phyloP scores from a whole-genome alignment of 2,888 invertebrate species.

The Drosophila maculinotata region DNA sequence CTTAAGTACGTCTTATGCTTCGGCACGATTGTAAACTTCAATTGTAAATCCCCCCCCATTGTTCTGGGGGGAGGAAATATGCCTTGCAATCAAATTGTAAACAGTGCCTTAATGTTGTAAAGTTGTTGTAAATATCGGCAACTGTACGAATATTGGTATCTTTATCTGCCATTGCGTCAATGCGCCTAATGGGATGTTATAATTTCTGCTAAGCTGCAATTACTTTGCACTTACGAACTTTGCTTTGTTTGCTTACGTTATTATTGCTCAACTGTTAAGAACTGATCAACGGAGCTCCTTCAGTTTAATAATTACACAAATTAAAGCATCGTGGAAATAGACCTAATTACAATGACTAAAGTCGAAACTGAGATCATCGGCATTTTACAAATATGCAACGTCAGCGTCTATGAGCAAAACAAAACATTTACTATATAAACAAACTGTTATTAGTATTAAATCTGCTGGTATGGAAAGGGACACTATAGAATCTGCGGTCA shows the following conservation, averaged over 20 bases:
- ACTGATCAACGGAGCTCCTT: constrained; percentile 2
- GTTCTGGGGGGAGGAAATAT: constrained; percentile 27
- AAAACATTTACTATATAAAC: constrained; percentile 11
- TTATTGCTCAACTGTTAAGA: constrained; percentile 3
- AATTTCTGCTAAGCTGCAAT: constrained; percentile 29
- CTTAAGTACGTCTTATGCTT: constrained; percentile 16
- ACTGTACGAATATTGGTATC: background rate
- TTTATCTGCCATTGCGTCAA: constrained; percentile 22
- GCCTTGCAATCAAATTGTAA: constrained; percentile 14
- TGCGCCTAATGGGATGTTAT: constrained; percentile 15
- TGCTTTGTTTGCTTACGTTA: constrained; percentile 5
- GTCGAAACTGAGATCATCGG: constrained; percentile 35
- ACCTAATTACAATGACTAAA: constrained; percentile 16
- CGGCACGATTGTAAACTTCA: constrained; percentile 16
- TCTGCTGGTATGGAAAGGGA: constrained; percentile 1
- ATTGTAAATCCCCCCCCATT: constrained; percentile 39
- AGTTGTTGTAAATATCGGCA: no score
- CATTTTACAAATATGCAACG: constrained; percentile 14
- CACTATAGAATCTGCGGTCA: background rate
- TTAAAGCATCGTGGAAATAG: background rate
- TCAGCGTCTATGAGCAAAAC: constrained; percentile 5
- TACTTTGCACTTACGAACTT: constrained; percentile 20
- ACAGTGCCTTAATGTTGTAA: constrained; percentile 6
- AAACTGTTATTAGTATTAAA: constrained; percentile 13
- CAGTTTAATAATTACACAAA: constrained; percentile 6